Evolutionary conservation across 1,140 invertebrate species (phyloP), one percentile per base, ranked within the genome.

Genomic region (Colletes latitarsis): DNA sequence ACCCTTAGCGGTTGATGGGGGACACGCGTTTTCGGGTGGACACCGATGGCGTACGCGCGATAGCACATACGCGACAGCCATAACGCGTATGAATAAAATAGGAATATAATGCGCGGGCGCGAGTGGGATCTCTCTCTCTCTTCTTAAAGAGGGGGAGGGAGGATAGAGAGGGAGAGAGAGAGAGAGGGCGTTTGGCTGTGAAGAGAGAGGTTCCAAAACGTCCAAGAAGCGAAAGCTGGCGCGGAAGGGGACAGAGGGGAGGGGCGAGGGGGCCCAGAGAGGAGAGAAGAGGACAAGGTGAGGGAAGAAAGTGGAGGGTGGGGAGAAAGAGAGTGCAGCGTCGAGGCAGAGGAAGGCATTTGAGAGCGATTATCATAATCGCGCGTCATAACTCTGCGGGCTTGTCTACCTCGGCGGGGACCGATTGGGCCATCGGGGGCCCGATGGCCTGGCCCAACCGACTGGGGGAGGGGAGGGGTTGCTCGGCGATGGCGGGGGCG

Each of bases 311-410:
- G 53, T 46, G 43, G 68, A 62, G 63, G 71, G 80, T 43, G 30
- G 76, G 68, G 73, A 67, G 75, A 68, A 71, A 55, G 69, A 84
- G 66, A 76, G 81, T 67, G 77, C 71, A 83, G 77, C 52, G 79
- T 67, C 39, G 67, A 84, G 70, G 58, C 62, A 85, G 81, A 84
- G 75, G 74, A 83, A 88, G 88, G 88, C 78, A 89, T 89, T 87
- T 83, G 88, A 86, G 89, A 87, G 84, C 91, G 92, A 93, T 93
- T 93, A 93, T 93, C 91, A 93, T 93, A 93, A 93, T 93, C 92
- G 89, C 91, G 90, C 91, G 89, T 93, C 91, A 92, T 92, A 93
- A 93, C 91, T 92, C 91, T 91, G 89, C 85, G 73, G 89, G 87
- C 89, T 89, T 89, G 82, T 84, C 88, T 87, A 89, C 89, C 89